Percentiles rank a stretch among this genome's conserved stretches.
These are phyloP conservation scores for Lasioglossum oenotherae DNA, from an alignment of 2,888 invertebrate species.

Conservation along the genomic window DNA sequence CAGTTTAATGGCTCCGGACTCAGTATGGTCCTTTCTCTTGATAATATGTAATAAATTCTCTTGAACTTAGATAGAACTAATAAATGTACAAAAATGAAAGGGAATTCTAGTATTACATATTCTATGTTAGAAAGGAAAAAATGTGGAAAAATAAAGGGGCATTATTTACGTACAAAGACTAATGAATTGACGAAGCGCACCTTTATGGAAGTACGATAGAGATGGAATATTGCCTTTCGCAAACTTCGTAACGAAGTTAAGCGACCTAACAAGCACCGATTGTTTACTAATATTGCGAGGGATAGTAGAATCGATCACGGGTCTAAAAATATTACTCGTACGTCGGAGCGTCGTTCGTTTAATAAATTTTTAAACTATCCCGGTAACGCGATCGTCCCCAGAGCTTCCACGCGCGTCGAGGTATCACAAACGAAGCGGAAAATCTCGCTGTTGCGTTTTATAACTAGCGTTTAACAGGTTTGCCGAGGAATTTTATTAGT, in stretches of 20 bases:
- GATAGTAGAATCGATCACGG: neutral
- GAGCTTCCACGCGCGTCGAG: neutral
- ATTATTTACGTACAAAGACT: neutral
- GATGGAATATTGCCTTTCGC: neutral
- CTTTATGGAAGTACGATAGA: neutral
- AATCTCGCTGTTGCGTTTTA: constrained; percentile 7
- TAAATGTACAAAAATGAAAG: neutral
- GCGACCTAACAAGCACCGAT: neutral
- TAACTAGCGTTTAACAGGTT: constrained; percentile 4
- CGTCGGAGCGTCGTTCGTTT: neutral
- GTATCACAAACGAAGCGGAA: neutral
- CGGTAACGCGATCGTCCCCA: neutral
- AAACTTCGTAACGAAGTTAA: neutral
- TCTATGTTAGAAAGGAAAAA: neutral
- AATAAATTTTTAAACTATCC: neutral
- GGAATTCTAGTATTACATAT: neutral
- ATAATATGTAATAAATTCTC: no score
- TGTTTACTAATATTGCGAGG: constrained; percentile 3
- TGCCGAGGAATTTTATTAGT: constrained; percentile 15
- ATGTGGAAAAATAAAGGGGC: neutral
- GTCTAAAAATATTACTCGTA: neutral
- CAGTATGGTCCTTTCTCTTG: neutral
- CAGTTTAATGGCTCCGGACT: neutral
- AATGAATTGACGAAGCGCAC: neutral
- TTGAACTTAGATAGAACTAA: neutral